Base-by-base conservation (phyloP, 2,113 vertebrate species). In the Oncorhynchus mykiss region DNA sequence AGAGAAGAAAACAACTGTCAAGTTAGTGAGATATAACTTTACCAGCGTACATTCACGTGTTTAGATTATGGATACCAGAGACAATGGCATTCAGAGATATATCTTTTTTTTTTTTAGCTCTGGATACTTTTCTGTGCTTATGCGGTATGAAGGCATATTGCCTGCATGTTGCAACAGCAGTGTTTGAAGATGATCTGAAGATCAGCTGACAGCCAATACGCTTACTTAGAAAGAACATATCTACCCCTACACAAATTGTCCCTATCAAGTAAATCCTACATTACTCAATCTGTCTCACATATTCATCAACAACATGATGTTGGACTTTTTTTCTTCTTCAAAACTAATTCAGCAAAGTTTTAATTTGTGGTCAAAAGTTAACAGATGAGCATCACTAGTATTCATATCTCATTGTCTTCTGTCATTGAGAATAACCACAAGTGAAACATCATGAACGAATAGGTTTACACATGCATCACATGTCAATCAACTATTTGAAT, bases 91-190 rank as follows among this genome's bases (percentile, higher is more conserved):
- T 70, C 11, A 60, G 67, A 2, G 9, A 73, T 67, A 74, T 76
- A 31, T 29, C 22, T 3, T 59, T 34, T 34, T 34, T 34, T 1
- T 14, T 16, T 14, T 51, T 51, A 27, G 1, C 14, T 70, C 49
- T 80, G 76, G 4, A 27, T 70, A 7, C 59, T 60, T 22, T 22
- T 22, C 18, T 22, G 11, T 60, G 18, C 16, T 60, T 22, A 14
- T n/a, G 14, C 59, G 11, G 51, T 82, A 54, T 68, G 77, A 54
- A 75, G 60, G 70, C 24, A 70, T 82, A 85, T 86, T 87, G 83
- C 86, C 76, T 82, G 81, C 84, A 83, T 89, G 88, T 91, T 87
- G 87, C 87, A 89, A 88, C 85, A 78, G 85, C 84, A 75, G 71
- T 87, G 81, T 85, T 83, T 85, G 80, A 85, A 16, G 49, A 14